phyloP scores from a whole-genome alignment of 1,140 invertebrate genomes.

The Halyomorpha halys region DNA sequence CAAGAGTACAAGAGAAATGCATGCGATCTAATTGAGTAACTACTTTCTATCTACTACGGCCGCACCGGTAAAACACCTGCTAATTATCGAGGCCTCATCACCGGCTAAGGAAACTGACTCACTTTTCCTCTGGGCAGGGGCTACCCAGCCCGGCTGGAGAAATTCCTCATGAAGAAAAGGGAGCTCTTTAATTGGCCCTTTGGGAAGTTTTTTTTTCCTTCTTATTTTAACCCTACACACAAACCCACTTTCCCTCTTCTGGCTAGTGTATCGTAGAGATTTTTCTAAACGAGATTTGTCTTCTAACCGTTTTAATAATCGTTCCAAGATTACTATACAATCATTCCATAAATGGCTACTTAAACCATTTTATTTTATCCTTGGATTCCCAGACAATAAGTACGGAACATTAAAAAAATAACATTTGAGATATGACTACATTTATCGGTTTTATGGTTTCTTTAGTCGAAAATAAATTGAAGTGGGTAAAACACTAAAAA shows the following conservation, averaged over 20 bases:
- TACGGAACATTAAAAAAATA: no score
- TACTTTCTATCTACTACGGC: not conserved
- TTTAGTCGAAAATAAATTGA: no score
- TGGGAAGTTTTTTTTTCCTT: not conserved
- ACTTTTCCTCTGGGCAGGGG: not conserved
- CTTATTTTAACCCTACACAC: not conserved
- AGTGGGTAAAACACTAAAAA: no score
- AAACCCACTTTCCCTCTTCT: not conserved
- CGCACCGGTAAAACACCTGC: constrained; percentile 1
- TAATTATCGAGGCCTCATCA: not conserved
- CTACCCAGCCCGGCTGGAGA: not conserved
- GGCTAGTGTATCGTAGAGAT: not conserved
- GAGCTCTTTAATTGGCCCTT: constrained; percentile 8
- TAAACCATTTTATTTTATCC: no score
- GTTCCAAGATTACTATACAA: no score
- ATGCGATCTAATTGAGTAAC: not conserved
- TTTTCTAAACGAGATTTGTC: no score
- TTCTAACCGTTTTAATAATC: no score
- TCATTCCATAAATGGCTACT: no score
- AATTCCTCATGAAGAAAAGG: constrained; percentile 5
- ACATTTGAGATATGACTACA: no score
- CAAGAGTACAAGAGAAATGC: not conserved
- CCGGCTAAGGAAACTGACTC: constrained; percentile 1
- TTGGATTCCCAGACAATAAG: no score
- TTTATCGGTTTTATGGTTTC: no score